phyloP scores from a whole-genome alignment of 2,888 invertebrate species.

The Drosophila anceps region DNA sequence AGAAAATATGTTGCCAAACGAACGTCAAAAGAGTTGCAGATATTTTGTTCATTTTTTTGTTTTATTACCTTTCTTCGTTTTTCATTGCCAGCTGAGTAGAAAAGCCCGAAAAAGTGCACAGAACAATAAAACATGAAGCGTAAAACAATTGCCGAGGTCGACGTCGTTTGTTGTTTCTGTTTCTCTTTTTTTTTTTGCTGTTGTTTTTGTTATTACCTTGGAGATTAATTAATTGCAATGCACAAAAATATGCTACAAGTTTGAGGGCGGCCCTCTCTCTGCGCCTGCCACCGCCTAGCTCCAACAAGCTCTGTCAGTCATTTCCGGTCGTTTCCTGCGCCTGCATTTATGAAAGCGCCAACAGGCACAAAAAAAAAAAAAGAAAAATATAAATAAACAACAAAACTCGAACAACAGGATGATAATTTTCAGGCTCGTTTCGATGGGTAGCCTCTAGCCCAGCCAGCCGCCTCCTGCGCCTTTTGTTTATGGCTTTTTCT shows the following conservation, averaged over 20 bases:
- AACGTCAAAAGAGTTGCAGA: conserved; percentile 54
- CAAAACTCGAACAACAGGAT: conserved; percentile 65
- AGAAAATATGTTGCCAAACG: conserved; percentile 26
- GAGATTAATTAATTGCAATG: conserved; percentile 82
- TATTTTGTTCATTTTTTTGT: conserved; percentile 26
- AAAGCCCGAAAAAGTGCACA: conserved; percentile 38
- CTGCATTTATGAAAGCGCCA: conserved; percentile 66
- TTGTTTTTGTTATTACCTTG: conserved; percentile 77
- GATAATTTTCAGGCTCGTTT: conserved; percentile 75
- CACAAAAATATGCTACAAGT: conserved; percentile 78
- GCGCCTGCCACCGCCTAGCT: not conserved
- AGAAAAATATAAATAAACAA: conserved; percentile 25
- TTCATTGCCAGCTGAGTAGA: conserved; percentile 35
- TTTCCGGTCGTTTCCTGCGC: conserved; percentile 58
- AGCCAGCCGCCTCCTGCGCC: conserved; percentile 1
- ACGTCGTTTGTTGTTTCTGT: conserved; percentile 16
- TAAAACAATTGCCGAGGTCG: conserved; percentile 68
- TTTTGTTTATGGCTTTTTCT: conserved; percentile 75
- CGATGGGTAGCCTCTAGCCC: conserved; percentile 10
- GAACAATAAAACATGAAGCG: conserved; percentile 71
- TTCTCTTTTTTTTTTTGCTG: conserved; percentile 20
- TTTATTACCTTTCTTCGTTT: conserved; percentile 19
- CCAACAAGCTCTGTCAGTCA: conserved; percentile 67
- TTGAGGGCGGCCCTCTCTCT: not conserved
- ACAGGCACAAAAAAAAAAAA: conserved; percentile 23